phyloP scores from a whole-genome alignment of 2,888 invertebrate genomes.

The Flexamia atlantica region DNA sequence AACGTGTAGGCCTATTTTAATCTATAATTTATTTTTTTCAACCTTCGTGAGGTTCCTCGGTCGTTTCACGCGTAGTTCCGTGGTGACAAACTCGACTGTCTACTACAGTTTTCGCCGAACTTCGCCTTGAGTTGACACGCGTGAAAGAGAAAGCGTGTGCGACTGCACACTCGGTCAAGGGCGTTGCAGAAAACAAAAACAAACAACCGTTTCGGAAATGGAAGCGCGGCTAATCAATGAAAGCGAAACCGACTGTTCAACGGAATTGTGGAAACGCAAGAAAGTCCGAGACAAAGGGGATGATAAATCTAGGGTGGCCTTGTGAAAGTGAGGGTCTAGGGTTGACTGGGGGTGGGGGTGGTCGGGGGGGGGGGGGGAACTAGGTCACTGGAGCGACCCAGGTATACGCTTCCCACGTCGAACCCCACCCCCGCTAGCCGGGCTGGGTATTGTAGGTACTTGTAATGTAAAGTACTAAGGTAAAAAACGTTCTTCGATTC shows the following conservation, averaged over 20 bases:
- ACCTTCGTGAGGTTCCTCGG: too few relatives aligned
- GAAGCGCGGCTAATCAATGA: slow-evolving; percentile 44
- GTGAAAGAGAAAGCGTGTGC: neutral
- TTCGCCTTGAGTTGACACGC: too few relatives aligned
- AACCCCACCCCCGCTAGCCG: too few relatives aligned
- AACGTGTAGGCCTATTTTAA: too few relatives aligned
- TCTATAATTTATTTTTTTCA: too few relatives aligned
- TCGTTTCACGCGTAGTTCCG: too few relatives aligned
- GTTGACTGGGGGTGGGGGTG: neutral
- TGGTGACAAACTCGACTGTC: too few relatives aligned
- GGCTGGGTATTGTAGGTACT: neutral
- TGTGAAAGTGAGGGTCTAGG: slow-evolving; percentile 14
- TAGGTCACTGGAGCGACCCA: slow-evolving; percentile 33
- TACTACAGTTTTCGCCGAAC: too few relatives aligned
- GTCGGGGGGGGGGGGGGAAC: slow-evolving; percentile 30
- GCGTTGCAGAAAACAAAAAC: slow-evolving; percentile 4
- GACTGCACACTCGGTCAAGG: slow-evolving; percentile 20
- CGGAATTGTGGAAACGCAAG: neutral
- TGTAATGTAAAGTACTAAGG: neutral
- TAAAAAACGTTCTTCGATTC: too few relatives aligned
- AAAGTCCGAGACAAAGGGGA: slow-evolving; percentile 17
- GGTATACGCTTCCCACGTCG: too few relatives aligned
- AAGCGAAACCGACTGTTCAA: slow-evolving; percentile 18
- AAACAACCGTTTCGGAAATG: slow-evolving; percentile 27
- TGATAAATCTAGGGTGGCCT: slow-evolving; percentile 20